Percentiles rank a stretch among this genome's conserved stretches.
Conservation (phyloP, 2,113 vertebrate genomes). For the Ifrita kowaldi region DNA sequence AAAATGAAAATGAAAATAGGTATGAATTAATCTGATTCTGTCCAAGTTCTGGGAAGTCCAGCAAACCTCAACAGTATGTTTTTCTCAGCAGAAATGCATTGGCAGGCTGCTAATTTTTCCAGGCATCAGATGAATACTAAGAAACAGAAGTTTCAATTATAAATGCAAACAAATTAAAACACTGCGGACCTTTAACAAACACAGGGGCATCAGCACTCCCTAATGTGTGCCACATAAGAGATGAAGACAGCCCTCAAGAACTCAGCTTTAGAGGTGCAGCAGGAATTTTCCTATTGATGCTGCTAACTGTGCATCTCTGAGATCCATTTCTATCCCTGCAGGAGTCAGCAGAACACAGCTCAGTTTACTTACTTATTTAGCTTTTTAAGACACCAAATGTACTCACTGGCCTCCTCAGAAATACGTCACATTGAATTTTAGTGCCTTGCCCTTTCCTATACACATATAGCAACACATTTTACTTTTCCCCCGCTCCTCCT, state of each 20-base stretch:
- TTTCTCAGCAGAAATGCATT: neutral
- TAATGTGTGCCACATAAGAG: neutral
- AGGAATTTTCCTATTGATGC: neutral
- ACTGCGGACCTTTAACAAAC: neutral
- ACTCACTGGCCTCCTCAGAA: neutral
- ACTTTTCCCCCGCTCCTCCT: neutral
- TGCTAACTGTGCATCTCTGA: neutral
- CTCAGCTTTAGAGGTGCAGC: neutral
- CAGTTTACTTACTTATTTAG: neutral
- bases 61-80: neutral
- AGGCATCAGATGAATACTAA: neutral
- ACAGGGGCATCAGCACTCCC: neutral
- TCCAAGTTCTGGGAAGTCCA: neutral
- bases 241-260: neutral
- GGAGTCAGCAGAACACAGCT: neutral
- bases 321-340: neutral
- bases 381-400: neutral
- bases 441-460: neutral
- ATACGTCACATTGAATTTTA: neutral
- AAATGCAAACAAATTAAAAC: neutral
- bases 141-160: neutral
- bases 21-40: neutral
- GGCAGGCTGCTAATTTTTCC: neutral
- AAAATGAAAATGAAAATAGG: neutral
- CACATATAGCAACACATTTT: neutral